Base-by-base conservation (phyloP, 2,888 invertebrate genomes). In the Philereme vetulata region DNA sequence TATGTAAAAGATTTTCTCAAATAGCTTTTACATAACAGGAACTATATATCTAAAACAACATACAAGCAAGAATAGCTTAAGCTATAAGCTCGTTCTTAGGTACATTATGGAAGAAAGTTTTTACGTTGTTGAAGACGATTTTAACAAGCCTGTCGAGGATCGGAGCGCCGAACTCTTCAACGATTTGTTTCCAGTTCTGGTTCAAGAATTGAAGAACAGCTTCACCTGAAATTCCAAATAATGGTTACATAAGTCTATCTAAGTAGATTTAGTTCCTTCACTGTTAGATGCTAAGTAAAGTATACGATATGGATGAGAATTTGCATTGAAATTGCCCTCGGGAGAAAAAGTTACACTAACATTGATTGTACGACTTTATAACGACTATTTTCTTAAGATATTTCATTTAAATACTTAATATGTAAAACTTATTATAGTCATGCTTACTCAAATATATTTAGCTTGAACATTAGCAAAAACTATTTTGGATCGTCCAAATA, bases 81-180 rank as follows among this genome's bases (percentile, higher is more conserved):
- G 8, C 47, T 51, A 74, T 64, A n/a, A 88, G 68, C 71, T 88
- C 88, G n/a, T 79, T 66, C 68, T 84, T 86, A 7, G 88, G 88
- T 44, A 88, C 63, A 1, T 8, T 49, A 36, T 64, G 64, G 52
- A 87, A 87, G 70, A 88, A 87, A 36, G 72, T 75, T 60, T 78
- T 76, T 0, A 88, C 62, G 21, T 72, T 74, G 2, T 65, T 40
- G 34, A 72, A 65, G 0, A 78, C 65, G 2, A 71, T 44, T 0
- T 70, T 63, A 4, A 82, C 72, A 0, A 84, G 64, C 35, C 67
- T 70, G 9, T 88, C 77, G 3, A 85, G 72, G 4, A 88, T 65
- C 1, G 88, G 88, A 47, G 70, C 71, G 0, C 87, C 88, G 9
- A 88, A 86, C 63, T 88, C 88, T n/a, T 82, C 79, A 5, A 78